Conservation (phyloP, 37 sponge, comb jelly and placozoan species). For the Aphrocallistes beatrix region DNA sequence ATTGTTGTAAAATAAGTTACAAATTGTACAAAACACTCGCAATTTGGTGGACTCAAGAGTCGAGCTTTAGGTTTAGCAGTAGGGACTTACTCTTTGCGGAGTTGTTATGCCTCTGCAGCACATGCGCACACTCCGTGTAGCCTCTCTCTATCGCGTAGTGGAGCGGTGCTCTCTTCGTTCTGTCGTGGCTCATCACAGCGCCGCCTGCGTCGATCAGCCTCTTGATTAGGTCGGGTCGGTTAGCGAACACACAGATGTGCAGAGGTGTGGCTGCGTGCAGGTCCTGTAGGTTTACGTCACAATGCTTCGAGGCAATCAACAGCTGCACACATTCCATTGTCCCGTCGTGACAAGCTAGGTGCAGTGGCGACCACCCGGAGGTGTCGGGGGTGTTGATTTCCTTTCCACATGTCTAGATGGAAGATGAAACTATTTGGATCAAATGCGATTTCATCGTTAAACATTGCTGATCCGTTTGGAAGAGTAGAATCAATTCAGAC, state of each 20-base stretch:
- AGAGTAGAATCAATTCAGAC: too few species aligned
- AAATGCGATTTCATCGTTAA: too few species aligned
- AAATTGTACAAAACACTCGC: background rate
- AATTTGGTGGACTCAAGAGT: too few species aligned
- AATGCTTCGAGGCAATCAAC: background rate
- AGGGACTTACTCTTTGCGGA: background rate
- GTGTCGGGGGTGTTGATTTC: slow-evolving; percentile 52
- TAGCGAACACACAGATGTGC: slow-evolving; percentile 4
- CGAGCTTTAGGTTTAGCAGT: background rate
- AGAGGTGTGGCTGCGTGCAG: background rate
- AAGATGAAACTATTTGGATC: background rate
- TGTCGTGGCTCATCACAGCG: background rate
- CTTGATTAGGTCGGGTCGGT: slow-evolving; percentile 1
- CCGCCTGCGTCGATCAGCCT: background rate
- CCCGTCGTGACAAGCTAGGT: slow-evolving; percentile 35
- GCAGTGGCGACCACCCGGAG: slow-evolving; percentile 45
- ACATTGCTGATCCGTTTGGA: too few species aligned
- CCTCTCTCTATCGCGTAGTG: slow-evolving; percentile 14
- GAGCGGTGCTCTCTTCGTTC: background rate
- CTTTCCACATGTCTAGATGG: slow-evolving; percentile 15
- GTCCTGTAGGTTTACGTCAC: background rate
- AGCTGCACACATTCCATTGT: slow-evolving; percentile 2
- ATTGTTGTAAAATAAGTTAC: background rate
- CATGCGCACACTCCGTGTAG: background rate
- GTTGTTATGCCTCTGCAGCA: background rate